These are phyloP conservation scores for Hermaeophaga mercurialis DNA, from an alignment of 2,888 invertebrate species.

Conservation along the genomic window DNA sequence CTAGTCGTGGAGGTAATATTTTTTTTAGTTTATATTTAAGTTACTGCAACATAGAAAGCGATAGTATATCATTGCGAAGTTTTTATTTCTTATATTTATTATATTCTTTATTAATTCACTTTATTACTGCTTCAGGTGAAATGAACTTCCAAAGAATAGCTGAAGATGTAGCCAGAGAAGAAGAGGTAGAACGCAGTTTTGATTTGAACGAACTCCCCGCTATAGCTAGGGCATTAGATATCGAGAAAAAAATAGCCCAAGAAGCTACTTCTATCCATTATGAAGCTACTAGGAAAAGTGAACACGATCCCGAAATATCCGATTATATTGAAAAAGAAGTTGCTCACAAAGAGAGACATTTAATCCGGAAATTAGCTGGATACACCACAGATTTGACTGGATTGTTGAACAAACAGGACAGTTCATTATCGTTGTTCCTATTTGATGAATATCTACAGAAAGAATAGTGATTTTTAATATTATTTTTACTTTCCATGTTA, in stretches of 20 bases:
- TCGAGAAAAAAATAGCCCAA: constrained; percentile 72
- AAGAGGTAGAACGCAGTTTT: constrained; percentile 51
- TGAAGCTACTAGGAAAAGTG: constrained; percentile 63
- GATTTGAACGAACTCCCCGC: constrained; percentile 73
- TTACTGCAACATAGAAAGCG: too few relatives aligned
- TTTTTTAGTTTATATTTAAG: too few relatives aligned
- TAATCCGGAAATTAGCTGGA: constrained; percentile 73
- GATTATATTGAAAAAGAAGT: constrained; percentile 80
- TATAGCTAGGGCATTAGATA: constrained; percentile 75
- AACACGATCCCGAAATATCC: constrained; percentile 73
- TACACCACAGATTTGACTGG: constrained; percentile 73
- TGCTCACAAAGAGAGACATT: constrained; percentile 70
- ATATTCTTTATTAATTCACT: too few relatives aligned
- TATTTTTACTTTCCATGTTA: background rate
- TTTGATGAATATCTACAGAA: constrained; percentile 72
- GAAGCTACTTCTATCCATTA: constrained; percentile 72
- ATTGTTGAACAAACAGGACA: constrained; percentile 65
- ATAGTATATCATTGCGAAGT: too few relatives aligned
- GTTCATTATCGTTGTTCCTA: constrained; percentile 70
- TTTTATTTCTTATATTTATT: too few relatives aligned
- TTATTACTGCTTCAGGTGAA: too few relatives aligned
- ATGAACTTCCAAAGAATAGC: constrained; percentile 61
- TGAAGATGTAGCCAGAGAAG: constrained; percentile 50
- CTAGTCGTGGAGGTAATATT: constrained; percentile 72
- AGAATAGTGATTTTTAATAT: constrained; percentile 25